Percentiles rank a stretch among this genome's conserved stretches.
Evolutionary conservation across 2,888 invertebrate genomes (phyloP).

Genomic region (Cremastobaeus sp.): DNA sequence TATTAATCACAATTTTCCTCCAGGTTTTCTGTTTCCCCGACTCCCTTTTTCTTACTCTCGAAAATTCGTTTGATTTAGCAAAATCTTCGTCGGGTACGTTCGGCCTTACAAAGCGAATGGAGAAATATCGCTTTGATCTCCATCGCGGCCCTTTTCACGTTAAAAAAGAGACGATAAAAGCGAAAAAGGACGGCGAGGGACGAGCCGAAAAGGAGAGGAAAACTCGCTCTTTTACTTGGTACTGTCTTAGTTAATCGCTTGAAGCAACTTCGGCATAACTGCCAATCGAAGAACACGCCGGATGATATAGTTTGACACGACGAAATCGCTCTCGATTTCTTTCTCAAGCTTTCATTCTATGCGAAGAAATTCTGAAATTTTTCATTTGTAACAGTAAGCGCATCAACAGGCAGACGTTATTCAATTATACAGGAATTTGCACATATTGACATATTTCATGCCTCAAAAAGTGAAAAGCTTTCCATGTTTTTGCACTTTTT

Average conservation of each 20-base stretch:
- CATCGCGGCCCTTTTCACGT: constrained; percentile 32
- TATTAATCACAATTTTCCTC: constrained; percentile 54
- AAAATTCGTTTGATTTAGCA: constrained; percentile 43
- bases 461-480: constrained; percentile 31
- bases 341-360: constrained; percentile 36
- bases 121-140: constrained; percentile 29
- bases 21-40: constrained; percentile 35
- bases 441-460: constrained; percentile 32
- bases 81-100: constrained; percentile 31
- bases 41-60: constrained; percentile 20
- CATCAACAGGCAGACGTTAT: constrained; percentile 27
- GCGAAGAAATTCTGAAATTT: constrained; percentile 36
- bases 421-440: constrained; percentile 29
- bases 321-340: constrained; percentile 39
- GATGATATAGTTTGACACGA: constrained; percentile 30
- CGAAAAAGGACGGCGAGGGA: background rate
- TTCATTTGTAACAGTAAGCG: constrained; percentile 33
- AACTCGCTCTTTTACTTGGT: constrained; percentile 33
- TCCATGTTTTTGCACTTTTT: constrained; percentile 32
- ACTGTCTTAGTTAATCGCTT: constrained; percentile 44
- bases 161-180: constrained; percentile 1
- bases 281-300: constrained; percentile 40
- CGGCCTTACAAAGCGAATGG: constrained; percentile 23
- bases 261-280: constrained; percentile 43
- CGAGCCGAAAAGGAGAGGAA: constrained; percentile 2